Percentiles rank a stretch among this genome's conserved stretches.
Evolutionary conservation across 2,113 vertebrate genomes (phyloP).

Genomic region (Bucco capensis): DNA sequence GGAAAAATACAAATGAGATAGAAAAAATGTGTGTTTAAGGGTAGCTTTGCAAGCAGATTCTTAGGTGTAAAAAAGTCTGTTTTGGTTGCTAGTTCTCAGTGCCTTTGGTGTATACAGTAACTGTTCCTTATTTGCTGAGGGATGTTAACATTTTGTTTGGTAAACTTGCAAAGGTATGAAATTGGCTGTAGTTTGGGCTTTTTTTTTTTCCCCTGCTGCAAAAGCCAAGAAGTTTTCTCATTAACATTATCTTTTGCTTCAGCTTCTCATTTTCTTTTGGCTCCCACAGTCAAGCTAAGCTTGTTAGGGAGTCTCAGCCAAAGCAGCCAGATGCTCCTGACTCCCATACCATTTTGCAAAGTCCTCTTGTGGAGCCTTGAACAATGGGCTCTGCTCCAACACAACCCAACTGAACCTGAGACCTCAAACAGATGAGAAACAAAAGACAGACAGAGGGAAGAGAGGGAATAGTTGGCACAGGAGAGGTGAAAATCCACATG

Average conservation of each 20-base stretch:
- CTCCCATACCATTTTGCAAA: constrained; percentile 28
- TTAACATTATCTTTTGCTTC: constrained; percentile 16
- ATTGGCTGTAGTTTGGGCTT: not conserved
- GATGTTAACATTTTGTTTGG: not conserved
- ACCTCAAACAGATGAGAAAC: not conserved
- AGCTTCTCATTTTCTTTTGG: constrained; percentile 23
- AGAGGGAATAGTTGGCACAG: not conserved
- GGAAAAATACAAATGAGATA: not conserved
- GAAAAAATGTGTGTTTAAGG: not conserved
- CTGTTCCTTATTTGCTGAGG: not conserved
- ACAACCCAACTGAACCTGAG: constrained; percentile 6
- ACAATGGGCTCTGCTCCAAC: not conserved
- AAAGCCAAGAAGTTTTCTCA: not conserved
- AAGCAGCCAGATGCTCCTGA: constrained; percentile 46
- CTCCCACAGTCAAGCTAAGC: constrained; percentile 27
- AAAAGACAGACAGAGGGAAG: not conserved
- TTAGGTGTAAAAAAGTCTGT: not conserved
- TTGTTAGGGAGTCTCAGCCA: constrained; percentile 28
- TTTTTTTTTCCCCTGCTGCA: not conserved
- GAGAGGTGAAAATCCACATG: not conserved
- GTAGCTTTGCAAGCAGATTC: not conserved
- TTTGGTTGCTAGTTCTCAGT: not conserved
- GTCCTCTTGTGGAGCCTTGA: not conserved
- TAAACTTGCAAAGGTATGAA: not conserved
- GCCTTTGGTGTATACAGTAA: not conserved